Base-by-base conservation (phyloP, 2,888 invertebrate species). In the Chrysina gloriosa region DNA sequence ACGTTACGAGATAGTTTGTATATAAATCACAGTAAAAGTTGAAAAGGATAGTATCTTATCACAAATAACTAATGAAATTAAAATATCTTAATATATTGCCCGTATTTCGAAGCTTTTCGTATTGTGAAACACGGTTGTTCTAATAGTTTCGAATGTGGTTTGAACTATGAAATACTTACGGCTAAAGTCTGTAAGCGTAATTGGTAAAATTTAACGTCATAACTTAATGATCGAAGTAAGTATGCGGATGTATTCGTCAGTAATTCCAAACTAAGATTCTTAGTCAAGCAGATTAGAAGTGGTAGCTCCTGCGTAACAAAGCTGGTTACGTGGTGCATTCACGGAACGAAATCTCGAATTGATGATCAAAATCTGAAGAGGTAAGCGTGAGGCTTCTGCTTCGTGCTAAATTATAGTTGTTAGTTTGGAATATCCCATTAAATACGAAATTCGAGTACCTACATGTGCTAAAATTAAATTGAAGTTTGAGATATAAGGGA, bases 361-460 rank as follows among this genome's bases (percentile, higher is more conserved):
- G 27, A 48, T 48, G 25, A 48, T 23, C 48, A 11, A 23, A 25
- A 25, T 48, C 23, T 48, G 27, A 25, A 23, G 25, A 48, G 48
- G 2, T n/a, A n/a, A 48, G 48, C 45, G 23, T 21, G 48, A 19
- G 25, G 25, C 47, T 47, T 47, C 47, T n/a, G 23, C 19, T 47
- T n/a, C 48, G 23, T n/a, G 48, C 23, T 23, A 48, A 48, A 48
- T 48, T 48, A 48, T n/a, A 48, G 14, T 48, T 48, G 23, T 48
- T 48, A 48, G 48, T 48, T 48, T 48, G 48, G 21, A 48, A 48
- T 25, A 11, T n/a, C 23, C 11, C 11, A 11, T 25, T 48, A 11
- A 23, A 7, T 25, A 25, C 9, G 11, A 25, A 25, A 25, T 48
- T 25, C 23, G 14, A 11, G 11, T 14, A 48, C 23, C 48, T 45